Base-by-base conservation (phyloP, 2,888 invertebrate species). In the Eupithecia dodoneata region DNA sequence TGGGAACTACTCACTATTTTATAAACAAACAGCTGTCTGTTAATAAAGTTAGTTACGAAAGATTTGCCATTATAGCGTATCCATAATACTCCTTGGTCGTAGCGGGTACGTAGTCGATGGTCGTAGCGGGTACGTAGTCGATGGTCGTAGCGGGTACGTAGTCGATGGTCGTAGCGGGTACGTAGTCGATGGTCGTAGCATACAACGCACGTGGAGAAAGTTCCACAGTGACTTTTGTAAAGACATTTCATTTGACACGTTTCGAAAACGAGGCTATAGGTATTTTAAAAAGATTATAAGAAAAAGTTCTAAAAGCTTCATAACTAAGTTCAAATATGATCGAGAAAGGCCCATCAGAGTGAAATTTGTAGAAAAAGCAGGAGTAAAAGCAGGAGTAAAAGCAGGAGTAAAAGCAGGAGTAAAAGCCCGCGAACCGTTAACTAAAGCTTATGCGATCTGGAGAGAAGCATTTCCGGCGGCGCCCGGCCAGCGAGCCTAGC, bases 261-360 rank as follows among this genome's bases (percentile, higher is more conserved):
- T 55, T 7, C 18, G 3, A 59, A 55, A n/a, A 9, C 12, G 55
- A 55, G n/a, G 55, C 55, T n/a, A 6, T n/a, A 18, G 3, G 18
- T 59, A 52, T 59, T 55, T 59, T 59, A 59, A 18, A 55, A 18
- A 59, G 55, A 55, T 55, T 55, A n/a, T n/a, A n/a, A n/a, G 55
- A 52, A 55, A 55, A 55, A 55, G 55, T 18, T 18, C 18, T 59
- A 59, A 59, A 59, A 59, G 59, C 9, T 59, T 59, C 18, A 18
- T 59, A 59, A 59, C 18, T 15, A 59, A 59, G 59, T 59, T 59
- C 18, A 9, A 59, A 59, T 59, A 59, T 18, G 59, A 59, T 59
- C 9, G 7, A 9, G 18, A 59, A 59, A 55, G 52, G n/a, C n/a
- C n/a, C n/a, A 59, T 9, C 18, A 18, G n/a, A 55, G 55, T 55